phyloP scores from a whole-genome alignment of 2,888 invertebrate genomes.

The Crioceris asparagi region DNA sequence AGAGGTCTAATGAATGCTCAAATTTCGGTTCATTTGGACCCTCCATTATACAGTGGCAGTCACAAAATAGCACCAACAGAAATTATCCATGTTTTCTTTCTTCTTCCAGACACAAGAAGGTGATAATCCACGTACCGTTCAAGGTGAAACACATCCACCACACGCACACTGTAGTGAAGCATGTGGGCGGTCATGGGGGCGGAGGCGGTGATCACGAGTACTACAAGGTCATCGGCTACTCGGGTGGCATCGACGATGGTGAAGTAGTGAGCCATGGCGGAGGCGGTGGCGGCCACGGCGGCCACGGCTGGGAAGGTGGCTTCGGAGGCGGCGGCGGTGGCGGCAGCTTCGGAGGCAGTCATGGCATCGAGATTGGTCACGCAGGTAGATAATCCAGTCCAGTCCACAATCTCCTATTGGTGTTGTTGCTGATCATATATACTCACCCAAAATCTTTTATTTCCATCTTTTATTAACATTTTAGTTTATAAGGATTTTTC shows the following conservation, averaged over 20 bases:
- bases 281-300: constrained; percentile 23
- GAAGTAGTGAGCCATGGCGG: constrained; percentile 34
- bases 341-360: constrained; percentile 20
- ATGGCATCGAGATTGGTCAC: constrained; percentile 16
- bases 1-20: no score
- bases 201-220: constrained; percentile 52
- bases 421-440: no score
- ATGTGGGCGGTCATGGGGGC: constrained; percentile 44
- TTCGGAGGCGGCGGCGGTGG: constrained; percentile 27
- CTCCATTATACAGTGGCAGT: no score
- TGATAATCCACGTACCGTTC: constrained; percentile 69
- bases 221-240: constrained; percentile 59
- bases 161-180: constrained; percentile 67
- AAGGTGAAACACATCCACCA: constrained; percentile 68
- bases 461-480: no score
- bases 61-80: no score
- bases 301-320: constrained; percentile 23
- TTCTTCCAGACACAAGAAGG: constrained; percentile 48
- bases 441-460: no score
- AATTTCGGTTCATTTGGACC: no score
- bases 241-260: constrained; percentile 50
- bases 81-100: constrained; percentile 5
- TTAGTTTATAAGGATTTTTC: no score
- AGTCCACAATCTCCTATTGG: neutral
- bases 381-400: constrained; percentile 16